phyloP scores from a whole-genome alignment of 1,140 invertebrate genomes.

The Plectrocnemia conspersa region DNA sequence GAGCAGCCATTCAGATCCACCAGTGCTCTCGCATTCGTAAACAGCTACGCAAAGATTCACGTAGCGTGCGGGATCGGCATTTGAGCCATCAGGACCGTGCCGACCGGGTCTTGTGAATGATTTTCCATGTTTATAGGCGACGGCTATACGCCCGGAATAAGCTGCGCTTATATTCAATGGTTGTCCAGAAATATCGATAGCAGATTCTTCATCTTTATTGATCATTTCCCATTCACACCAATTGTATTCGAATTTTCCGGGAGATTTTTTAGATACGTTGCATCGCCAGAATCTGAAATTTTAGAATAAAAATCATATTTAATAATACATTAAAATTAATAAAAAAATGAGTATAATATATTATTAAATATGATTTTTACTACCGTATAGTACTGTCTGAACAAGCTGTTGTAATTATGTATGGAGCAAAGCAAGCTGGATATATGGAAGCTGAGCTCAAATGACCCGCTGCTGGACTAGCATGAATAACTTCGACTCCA shows the following conservation, averaged over 20 bases:
- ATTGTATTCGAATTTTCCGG: slow-evolving; percentile 62
- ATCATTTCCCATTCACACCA: slow-evolving; percentile 92
- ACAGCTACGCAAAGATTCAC: slow-evolving; percentile 95
- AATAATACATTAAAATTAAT: not conserved
- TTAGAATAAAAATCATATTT: slow-evolving; percentile 6
- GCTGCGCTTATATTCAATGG: slow-evolving; percentile 93
- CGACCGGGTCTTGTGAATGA: slow-evolving; percentile 69
- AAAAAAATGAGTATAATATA: slow-evolving; percentile 5
- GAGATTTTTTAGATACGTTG: slow-evolving; percentile 55
- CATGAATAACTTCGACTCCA: slow-evolving; percentile 87
- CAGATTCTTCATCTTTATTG: slow-evolving; percentile 74
- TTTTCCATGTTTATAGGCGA: slow-evolving; percentile 89
- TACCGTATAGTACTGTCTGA: slow-evolving; percentile 70
- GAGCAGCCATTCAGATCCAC: slow-evolving; percentile 97
- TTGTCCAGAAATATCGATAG: slow-evolving; percentile 80
- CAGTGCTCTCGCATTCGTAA: slow-evolving; percentile 98
- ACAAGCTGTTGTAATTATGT: slow-evolving; percentile 90
- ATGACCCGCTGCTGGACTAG: slow-evolving; percentile 91
- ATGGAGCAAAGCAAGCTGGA: slow-evolving; percentile 95
- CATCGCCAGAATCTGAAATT: slow-evolving; percentile 74
- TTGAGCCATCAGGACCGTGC: slow-evolving; percentile 35
- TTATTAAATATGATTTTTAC: slow-evolving; percentile 17
- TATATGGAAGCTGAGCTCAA: slow-evolving; percentile 97
- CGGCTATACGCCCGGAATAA: slow-evolving; percentile 93
- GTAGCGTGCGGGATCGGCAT: slow-evolving; percentile 69